Evolutionary conservation across 2,113 vertebrate species (phyloP).

Genomic region (Oxygymnocypris stewartii): DNA sequence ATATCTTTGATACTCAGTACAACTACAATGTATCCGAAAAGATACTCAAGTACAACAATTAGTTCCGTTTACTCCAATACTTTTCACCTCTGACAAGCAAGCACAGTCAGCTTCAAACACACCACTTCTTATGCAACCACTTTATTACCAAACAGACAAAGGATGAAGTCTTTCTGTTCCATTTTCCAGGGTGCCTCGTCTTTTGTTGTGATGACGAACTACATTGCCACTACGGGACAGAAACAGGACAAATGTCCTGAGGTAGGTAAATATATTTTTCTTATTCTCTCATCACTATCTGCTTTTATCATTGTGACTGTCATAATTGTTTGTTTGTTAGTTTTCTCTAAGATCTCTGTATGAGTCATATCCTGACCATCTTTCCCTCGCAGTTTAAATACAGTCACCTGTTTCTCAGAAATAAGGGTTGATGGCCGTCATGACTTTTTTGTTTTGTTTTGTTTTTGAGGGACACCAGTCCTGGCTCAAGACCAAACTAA

Average conservation of each 20-base stretch:
- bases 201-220: slow-evolving; percentile 97
- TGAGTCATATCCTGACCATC: not conserved
- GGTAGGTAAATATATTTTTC: slow-evolving; percentile 68
- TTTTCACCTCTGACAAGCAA: not conserved
- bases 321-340: not conserved
- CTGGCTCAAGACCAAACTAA: not conserved
- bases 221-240: slow-evolving; percentile 86
- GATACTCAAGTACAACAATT: no score
- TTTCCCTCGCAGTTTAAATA: not conserved
- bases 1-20: no score
- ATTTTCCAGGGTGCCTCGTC: slow-evolving; percentile 85
- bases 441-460: no score
- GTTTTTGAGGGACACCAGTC: not conserved
- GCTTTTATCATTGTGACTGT: not conserved
- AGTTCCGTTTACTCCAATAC: no score
- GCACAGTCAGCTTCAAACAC: not conserved
- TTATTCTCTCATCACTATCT: not conserved
- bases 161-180: not conserved
- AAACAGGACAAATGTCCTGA: slow-evolving; percentile 84
- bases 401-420: not conserved
- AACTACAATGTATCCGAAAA: no score
- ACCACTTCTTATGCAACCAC: not conserved
- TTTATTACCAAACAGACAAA: not conserved
- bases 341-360: not conserved
- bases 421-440: not conserved